A percentile compares a stretch with the other conserved stretches of the same genome.
Conservation (phyloP, 2,797 vertebrate species). For the Garrulus glandarius region DNA sequence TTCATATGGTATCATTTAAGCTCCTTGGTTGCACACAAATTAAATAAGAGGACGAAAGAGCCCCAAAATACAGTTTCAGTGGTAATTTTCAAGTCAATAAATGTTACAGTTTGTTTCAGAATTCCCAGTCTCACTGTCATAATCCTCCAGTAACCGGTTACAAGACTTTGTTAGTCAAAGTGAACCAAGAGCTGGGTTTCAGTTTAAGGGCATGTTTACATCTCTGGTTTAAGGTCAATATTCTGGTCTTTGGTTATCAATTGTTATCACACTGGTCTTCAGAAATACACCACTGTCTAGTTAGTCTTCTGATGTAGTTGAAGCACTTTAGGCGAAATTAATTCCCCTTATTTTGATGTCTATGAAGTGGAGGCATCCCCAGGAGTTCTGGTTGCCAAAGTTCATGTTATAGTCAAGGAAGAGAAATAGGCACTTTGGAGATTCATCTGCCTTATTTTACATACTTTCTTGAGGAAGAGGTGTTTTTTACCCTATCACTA, state of each 20-base stretch:
- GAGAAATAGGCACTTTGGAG: not conserved
- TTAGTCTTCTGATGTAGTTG: not conserved
- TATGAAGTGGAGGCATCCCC: not conserved
- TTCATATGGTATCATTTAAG: not conserved
- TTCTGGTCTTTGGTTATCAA: not conserved
- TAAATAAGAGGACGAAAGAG: not conserved
- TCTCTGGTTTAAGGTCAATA: not conserved
- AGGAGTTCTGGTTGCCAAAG: not conserved
- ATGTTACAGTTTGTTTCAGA: not conserved
- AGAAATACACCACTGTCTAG: not conserved
- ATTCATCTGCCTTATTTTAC: not conserved
- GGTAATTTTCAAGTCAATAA: not conserved
- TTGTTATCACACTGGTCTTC: not conserved
- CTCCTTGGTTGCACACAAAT: not conserved
- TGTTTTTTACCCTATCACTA: not conserved
- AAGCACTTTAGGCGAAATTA: not conserved
- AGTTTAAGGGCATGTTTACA: not conserved
- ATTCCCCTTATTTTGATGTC: not conserved
- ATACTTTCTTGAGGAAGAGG: not conserved
- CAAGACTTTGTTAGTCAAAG: not conserved
- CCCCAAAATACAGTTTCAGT: not conserved
- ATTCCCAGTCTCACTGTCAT: not conserved
- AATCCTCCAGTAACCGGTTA: not conserved
- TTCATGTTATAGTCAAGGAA: not conserved
- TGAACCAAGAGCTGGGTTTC: not conserved